Evolutionary conservation across 2,888 invertebrate species (phyloP).

Genomic region (Cantharis lateralis): DNA sequence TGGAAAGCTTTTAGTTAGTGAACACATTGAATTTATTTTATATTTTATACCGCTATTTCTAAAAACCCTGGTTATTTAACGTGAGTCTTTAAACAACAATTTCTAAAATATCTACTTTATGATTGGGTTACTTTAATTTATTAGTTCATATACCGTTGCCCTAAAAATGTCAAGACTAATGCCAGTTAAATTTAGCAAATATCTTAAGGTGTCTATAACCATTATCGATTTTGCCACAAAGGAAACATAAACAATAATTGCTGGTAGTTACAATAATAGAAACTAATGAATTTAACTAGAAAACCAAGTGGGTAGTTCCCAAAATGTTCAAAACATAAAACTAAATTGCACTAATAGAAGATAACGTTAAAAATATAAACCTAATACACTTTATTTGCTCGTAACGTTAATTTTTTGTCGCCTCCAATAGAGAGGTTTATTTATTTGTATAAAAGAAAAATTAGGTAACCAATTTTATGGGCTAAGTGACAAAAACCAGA

Average conservation of each 20-base stretch:
- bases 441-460: background rate
- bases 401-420: background rate
- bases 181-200: background rate
- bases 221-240: background rate
- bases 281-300: background rate
- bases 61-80: background rate
- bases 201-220: background rate
- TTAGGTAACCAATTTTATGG: background rate
- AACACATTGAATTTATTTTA: background rate
- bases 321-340: background rate
- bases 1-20: background rate
- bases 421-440: background rate
- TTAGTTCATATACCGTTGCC: background rate
- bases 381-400: background rate
- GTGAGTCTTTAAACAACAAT: background rate
- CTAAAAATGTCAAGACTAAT: background rate
- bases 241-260: background rate
- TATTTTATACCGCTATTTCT: background rate
- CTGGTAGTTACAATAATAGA: background rate
- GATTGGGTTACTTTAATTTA: background rate
- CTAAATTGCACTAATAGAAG: background rate
- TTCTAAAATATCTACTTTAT: background rate
- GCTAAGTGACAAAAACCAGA: background rate
- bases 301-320: background rate
- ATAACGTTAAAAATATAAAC: background rate